These are phyloP conservation scores for Hydroisotoma schaefferi DNA, from an alignment of 2,888 invertebrate genomes.

Conservation along the genomic window DNA sequence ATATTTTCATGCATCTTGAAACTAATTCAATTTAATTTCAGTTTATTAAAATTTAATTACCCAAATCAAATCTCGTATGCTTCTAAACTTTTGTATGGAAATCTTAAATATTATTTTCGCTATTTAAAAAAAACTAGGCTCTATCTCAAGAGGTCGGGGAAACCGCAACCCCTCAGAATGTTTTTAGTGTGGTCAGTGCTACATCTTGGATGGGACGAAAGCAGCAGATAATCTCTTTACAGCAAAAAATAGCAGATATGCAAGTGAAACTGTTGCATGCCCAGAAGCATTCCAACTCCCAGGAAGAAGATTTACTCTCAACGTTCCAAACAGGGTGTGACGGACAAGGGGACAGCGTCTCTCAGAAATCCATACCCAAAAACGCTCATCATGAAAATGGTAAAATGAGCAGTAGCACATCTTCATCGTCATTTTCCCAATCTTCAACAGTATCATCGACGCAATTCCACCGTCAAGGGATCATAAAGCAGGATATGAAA, in stretches of 20 bases:
- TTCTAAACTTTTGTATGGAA: neutral
- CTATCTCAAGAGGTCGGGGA: constrained; percentile 74
- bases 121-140: constrained; percentile 52
- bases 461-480: constrained; percentile 11
- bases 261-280: constrained; percentile 57
- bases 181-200: constrained; percentile 57
- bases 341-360: constrained; percentile 13
- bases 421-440: neutral
- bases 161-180: constrained; percentile 60
- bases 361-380: no score
- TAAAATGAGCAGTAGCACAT: neutral
- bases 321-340: constrained; percentile 1
- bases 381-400: neutral
- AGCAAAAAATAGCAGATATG: constrained; percentile 65
- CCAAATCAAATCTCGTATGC: neutral
- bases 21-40: neutral
- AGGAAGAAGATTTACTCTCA: neutral
- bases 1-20: neutral
- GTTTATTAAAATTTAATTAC: neutral
- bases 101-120: constrained; percentile 1
- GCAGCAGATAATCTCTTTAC: constrained; percentile 68
- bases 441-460: neutral
- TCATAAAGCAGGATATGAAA: constrained; percentile 26
- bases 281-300: neutral
- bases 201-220: constrained; percentile 73